Base-by-base conservation (phyloP, 2,888 invertebrate species). In the Aleiodes alternator region DNA sequence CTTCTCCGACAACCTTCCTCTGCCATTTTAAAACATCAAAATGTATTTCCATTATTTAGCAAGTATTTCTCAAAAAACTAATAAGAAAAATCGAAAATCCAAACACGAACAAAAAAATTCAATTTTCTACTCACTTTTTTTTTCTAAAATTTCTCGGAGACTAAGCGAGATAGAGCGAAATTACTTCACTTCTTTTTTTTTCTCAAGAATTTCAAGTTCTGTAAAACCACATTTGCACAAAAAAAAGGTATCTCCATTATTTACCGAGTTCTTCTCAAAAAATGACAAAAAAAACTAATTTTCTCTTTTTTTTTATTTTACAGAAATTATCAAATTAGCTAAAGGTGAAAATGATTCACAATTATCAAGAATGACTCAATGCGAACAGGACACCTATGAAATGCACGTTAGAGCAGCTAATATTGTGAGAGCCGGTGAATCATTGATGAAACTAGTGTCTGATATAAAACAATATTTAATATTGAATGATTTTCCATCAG, bases 391-490 rank as follows among this genome's bases (percentile, higher is more conserved):
- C 84, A 96, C 97, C 31, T 98, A 96, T 91, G 98, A 97, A 91
- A 98, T 98, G 97, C 97, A 98, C 91, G 98, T 98, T 2, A 91
- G 98, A 86, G 96, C 98, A 43, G 96, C 98, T 5, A 98, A 98
- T 88, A 98, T 98, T 86, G 98, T 98, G 0, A 92, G 98, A 84
- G 98, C 99, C 76, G 98, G 97, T 0, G 98, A 99, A 91, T 98
- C 98, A 0, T 90, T 99, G 31, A 97, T 98, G 96, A 98, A 98
- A 90, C 91, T 99, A 38, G 98, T 98, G 0, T 97, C 98, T 0
- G 98, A 99, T 88, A 96, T 99, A 79, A 99, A 99, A 87, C 98
- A 99, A 87, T 99, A 98, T 90, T 91, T 99, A 59, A 98, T 99
- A 84, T 92, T 99, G 23, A 99, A 99, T 89, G 99, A 99, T 90